phyloP scores from a whole-genome alignment of 2,888 invertebrate species.

The Paralinhomoeus sp. region DNA sequence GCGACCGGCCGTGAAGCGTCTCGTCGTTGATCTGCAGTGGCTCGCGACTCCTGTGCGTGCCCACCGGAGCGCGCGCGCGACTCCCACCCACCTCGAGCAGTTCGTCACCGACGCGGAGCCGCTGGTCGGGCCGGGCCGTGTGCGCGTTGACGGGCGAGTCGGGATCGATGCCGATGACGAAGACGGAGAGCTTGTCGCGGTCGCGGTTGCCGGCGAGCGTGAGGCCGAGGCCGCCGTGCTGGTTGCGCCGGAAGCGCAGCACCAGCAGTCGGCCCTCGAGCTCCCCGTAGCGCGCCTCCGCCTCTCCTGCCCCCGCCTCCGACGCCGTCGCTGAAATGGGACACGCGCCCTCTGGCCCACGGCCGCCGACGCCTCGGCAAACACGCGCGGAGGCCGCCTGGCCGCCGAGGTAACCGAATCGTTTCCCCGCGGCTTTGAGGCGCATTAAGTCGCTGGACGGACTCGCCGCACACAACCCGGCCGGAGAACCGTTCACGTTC shows the following conservation, averaged over 20 bases:
- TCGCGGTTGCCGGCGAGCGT: constrained; percentile 81
- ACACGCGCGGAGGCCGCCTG: too few relatives aligned
- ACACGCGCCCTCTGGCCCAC: too few relatives aligned
- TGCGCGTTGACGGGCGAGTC: constrained; percentile 38
- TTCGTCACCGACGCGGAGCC: constrained; percentile 73
- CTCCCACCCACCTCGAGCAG: constrained; percentile 63
- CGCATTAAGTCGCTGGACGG: too few relatives aligned
- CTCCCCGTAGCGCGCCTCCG: constrained; percentile 68
- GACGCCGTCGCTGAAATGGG: too few relatives aligned
- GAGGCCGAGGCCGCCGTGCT: constrained; percentile 56
- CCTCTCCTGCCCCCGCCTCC: constrained; percentile 51
- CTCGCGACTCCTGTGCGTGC: neutral
- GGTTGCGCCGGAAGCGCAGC: constrained; percentile 52
- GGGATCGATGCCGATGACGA: constrained; percentile 80
- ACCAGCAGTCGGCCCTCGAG: constrained; percentile 41
- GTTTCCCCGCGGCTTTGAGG: too few relatives aligned
- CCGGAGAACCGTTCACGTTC: too few relatives aligned
- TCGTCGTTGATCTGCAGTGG: constrained; percentile 64
- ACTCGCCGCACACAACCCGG: too few relatives aligned
- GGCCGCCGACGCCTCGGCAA: too few relatives aligned
- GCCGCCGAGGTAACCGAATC: too few relatives aligned
- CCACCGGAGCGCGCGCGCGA: too few relatives aligned
- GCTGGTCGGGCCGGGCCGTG: constrained; percentile 33
- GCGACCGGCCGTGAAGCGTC: constrained; percentile 74
- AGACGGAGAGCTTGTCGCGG: constrained; percentile 77